A percentile compares a stretch with the other conserved stretches of the same genome.
Evolutionary conservation across 2,797 vertebrate genomes (phyloP).

Genomic region (Anolis apletophallus): DNA sequence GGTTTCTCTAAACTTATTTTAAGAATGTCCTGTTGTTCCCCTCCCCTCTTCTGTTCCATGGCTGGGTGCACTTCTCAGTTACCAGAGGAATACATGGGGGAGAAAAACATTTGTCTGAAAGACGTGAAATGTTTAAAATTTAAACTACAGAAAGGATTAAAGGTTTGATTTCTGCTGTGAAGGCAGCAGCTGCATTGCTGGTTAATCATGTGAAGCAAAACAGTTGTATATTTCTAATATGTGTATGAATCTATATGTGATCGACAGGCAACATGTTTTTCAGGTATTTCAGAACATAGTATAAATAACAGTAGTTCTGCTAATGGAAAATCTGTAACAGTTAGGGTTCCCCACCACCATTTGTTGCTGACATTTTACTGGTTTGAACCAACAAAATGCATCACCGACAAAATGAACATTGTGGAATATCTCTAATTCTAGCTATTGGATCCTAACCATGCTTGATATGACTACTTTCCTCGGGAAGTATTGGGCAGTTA

Average conservation of each 20-base stretch:
- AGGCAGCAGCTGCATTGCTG: neutral
- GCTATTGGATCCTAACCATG: neutral
- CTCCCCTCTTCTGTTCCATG: constrained; percentile 51
- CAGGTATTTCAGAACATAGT: constrained; percentile 34
- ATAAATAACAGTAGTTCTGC: neutral
- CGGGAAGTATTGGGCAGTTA: neutral
- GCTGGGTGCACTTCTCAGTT: constrained; percentile 29
- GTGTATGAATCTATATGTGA: neutral
- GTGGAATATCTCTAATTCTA: neutral
- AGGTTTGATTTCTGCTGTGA: constrained; percentile 44
- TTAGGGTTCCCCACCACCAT: neutral
- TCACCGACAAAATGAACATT: neutral
- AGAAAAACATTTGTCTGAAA: constrained; percentile 50
- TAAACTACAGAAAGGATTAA: constrained; percentile 56
- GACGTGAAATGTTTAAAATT: constrained; percentile 56
- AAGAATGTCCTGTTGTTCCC: constrained; percentile 58
- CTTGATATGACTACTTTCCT: neutral
- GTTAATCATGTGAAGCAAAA: constrained; percentile 43
- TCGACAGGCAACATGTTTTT: neutral
- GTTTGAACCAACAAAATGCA: neutral
- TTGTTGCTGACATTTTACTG: neutral
- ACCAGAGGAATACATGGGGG: constrained; percentile 47
- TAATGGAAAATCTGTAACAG: neutral
- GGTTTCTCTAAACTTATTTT: constrained; percentile 51
- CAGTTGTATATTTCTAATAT: constrained; percentile 10